Percentiles rank a stretch among this genome's conserved stretches.
Evolutionary conservation across 1,140 invertebrate species (phyloP).

Genomic region (Apis mellifera): DNA sequence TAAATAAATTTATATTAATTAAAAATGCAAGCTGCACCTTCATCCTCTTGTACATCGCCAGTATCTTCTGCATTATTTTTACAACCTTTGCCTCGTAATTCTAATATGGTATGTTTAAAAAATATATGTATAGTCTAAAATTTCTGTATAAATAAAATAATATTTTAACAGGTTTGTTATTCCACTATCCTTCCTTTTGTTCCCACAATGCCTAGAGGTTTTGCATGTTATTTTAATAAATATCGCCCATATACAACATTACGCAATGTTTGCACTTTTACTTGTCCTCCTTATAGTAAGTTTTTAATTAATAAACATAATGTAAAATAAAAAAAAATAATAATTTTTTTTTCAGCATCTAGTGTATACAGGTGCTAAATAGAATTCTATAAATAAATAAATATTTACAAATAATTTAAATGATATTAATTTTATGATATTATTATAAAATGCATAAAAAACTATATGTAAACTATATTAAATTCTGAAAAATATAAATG

Average conservation of each 20-base stretch:
- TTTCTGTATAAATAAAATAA: background rate
- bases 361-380: conserved; percentile 30
- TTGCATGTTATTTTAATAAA: conserved; percentile 12
- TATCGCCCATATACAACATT: conserved; percentile 21
- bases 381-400: background rate
- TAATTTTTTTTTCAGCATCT: conserved; percentile 27
- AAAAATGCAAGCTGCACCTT: background rate
- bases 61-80: background rate
- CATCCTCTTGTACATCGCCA: background rate
- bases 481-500: background rate
- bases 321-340: background rate
- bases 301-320: background rate
- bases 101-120: conserved; percentile 1
- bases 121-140: too few species aligned
- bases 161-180: background rate
- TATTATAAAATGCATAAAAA: background rate
- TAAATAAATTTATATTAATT: background rate
- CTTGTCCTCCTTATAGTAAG: conserved; percentile 35
- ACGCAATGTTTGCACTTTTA: background rate
- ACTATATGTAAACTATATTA: background rate
- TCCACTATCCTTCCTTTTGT: conserved; percentile 1
- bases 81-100: background rate
- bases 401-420: background rate
- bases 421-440: background rate
- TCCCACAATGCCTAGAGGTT: conserved; percentile 16